A percentile compares a stretch with the other conserved stretches of the same genome.
Evolutionary conservation across 2,888 invertebrate species (phyloP).

Genomic region (Mycogona germanica): DNA sequence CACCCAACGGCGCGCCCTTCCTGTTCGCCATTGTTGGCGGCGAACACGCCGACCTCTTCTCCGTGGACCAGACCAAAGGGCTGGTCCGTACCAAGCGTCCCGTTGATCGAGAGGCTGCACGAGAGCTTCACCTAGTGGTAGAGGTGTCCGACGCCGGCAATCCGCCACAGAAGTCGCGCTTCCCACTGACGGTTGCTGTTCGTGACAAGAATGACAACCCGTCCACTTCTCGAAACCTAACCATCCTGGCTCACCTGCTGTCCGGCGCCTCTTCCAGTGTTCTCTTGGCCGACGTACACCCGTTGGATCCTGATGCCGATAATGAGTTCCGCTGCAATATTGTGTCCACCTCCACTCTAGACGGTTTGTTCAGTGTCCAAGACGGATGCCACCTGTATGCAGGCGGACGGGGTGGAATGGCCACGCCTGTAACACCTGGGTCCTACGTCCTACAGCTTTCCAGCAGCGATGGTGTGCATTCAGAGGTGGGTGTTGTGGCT

Average conservation of each 20-base stretch:
- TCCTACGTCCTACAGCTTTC: conserved; percentile 53
- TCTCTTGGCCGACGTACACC: conserved; percentile 83
- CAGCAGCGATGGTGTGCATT: conserved; percentile 81
- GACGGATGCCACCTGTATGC: conserved; percentile 39
- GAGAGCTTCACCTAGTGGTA: conserved; percentile 58
- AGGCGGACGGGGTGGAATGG: conserved; percentile 62
- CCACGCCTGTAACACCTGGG: conserved; percentile 33
- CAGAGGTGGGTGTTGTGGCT: conserved; percentile 73
- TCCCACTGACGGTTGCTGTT: conserved; percentile 59
- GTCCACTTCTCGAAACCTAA: conserved; percentile 67
- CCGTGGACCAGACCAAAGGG: conserved; percentile 66
- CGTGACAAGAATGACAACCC: conserved; percentile 86
- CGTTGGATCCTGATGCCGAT: conserved; percentile 78
- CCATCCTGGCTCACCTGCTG: conserved; percentile 62
- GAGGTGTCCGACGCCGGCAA: conserved; percentile 80
- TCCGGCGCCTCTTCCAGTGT: conserved; percentile 77
- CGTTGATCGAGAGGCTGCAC: conserved; percentile 69
- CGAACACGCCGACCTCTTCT: conserved; percentile 59
- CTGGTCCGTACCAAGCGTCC: conserved; percentile 61
- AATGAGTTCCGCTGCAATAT: conserved; percentile 82
- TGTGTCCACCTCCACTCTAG: conserved; percentile 33
- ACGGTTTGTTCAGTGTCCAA: conserved; percentile 40
- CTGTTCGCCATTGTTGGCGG: conserved; percentile 66
- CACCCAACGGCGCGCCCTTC: conserved; percentile 84
- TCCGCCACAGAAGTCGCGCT: conserved; percentile 69